A percentile compares a stretch with the other conserved stretches of the same genome.
Conservation (phyloP, 1,140 invertebrate genomes). For the Danaus melanippus region DNA sequence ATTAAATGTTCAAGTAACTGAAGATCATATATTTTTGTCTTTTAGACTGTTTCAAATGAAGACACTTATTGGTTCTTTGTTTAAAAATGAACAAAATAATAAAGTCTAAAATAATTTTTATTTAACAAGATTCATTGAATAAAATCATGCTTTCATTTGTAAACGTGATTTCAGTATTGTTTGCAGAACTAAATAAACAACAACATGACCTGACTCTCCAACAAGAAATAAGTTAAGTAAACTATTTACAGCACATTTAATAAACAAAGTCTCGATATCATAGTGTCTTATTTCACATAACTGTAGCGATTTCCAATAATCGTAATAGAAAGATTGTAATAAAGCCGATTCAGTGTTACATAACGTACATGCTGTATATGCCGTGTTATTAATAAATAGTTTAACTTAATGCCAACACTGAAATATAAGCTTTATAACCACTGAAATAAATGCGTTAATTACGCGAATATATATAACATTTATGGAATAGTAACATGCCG, state of each 20-base stretch:
- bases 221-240: conserved; percentile 9
- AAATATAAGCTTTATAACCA: conserved; percentile 19
- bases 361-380: conserved; percentile 17
- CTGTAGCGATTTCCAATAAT: conserved; percentile 29
- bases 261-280: conserved; percentile 41
- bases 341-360: conserved; percentile 23
- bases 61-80: no score
- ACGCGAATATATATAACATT: no score
- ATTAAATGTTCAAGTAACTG: no score
- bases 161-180: background rate
- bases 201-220: conserved; percentile 8
- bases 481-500: no score
- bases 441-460: no score
- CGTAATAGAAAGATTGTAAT: conserved; percentile 21
- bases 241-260: conserved; percentile 6
- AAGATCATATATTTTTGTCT: no score
- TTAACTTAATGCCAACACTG: conserved; percentile 12
- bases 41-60: no score
- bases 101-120: no score
- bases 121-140: no score
- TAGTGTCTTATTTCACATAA: conserved; percentile 38
- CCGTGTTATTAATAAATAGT: conserved; percentile 3
- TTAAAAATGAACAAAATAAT: no score
- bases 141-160: background rate
- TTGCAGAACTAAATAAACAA: background rate